Percentiles rank a stretch among this genome's conserved stretches.
Conservation (phyloP, 2,888 invertebrate genomes). For the Chalcosyrphus nemorum region DNA sequence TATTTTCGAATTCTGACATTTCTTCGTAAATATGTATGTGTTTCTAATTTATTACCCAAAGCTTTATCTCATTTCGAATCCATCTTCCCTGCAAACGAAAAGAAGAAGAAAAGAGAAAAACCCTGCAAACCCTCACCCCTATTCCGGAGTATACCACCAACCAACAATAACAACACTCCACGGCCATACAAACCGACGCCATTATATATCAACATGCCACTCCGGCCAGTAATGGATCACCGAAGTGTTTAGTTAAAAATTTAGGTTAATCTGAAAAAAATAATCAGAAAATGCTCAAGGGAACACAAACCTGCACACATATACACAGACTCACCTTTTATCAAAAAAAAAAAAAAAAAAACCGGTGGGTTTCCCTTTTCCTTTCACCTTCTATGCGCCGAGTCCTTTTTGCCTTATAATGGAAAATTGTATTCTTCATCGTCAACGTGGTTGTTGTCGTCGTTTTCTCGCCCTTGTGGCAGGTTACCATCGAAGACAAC, state of each 20-base stretch:
- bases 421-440: conserved; percentile 70
- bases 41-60: conserved; percentile 69
- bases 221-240: conserved; percentile 73
- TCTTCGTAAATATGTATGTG: conserved; percentile 70
- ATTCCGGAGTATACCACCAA: conserved; percentile 26
- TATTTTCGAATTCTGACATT: conserved; percentile 73
- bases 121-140: conserved; percentile 57
- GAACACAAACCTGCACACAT: conserved; percentile 43
- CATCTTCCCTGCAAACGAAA: conserved; percentile 63
- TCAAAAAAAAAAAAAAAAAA: no score
- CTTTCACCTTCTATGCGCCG: conserved; percentile 50
- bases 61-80: conserved; percentile 73
- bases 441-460: conserved; percentile 62
- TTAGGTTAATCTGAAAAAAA: conserved; percentile 74
- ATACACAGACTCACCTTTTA: conserved; percentile 61
- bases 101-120: conserved; percentile 28
- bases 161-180: conserved; percentile 62
- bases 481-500: conserved; percentile 42
- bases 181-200: conserved; percentile 70
- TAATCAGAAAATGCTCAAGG: conserved; percentile 72
- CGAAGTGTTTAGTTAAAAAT: conserved; percentile 74
- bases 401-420: conserved; percentile 62
- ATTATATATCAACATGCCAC: conserved; percentile 74
- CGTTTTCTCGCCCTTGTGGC: conserved; percentile 60
- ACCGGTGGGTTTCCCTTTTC: conserved; percentile 2